Conservation (phyloP, 2,797 vertebrate genomes). For the Tamandua tetradactyla region DNA sequence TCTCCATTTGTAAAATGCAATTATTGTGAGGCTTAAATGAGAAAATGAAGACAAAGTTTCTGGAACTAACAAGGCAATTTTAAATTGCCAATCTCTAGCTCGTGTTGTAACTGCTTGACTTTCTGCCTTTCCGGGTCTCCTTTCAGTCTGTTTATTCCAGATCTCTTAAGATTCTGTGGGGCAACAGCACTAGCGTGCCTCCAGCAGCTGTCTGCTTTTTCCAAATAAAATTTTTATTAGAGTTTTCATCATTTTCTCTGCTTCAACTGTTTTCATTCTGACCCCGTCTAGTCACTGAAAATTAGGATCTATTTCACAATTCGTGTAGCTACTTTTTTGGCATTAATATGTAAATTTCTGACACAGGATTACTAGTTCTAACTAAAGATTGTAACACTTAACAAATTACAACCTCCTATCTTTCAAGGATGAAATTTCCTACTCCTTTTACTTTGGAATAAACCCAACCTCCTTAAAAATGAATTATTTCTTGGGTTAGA, state of each 20-base stretch:
- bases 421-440: constrained; percentile 32
- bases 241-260: constrained; percentile 18
- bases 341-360: not conserved
- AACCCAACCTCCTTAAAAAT: not conserved
- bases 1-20: not conserved
- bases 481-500: constrained; percentile 41
- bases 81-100: not conserved
- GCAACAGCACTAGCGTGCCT: not conserved
- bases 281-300: constrained; percentile 41
- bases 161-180: not conserved
- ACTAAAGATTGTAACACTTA: not conserved
- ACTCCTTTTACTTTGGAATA: not conserved
- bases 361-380: constrained; percentile 31
- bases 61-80: not conserved
- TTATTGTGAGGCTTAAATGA: not conserved
- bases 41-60: constrained; percentile 9
- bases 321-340: constrained; percentile 48
- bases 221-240: constrained; percentile 53
- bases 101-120: not conserved
- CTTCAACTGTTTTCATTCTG: constrained; percentile 24
- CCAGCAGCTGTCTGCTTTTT: constrained; percentile 15
- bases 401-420: constrained; percentile 32
- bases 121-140: not conserved
- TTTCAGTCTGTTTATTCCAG: constrained; percentile 53
- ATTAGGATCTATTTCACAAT: constrained; percentile 8